Evolutionary conservation across 2,113 vertebrate genomes (phyloP).

Genomic region (Atlantisia rogersi): DNA sequence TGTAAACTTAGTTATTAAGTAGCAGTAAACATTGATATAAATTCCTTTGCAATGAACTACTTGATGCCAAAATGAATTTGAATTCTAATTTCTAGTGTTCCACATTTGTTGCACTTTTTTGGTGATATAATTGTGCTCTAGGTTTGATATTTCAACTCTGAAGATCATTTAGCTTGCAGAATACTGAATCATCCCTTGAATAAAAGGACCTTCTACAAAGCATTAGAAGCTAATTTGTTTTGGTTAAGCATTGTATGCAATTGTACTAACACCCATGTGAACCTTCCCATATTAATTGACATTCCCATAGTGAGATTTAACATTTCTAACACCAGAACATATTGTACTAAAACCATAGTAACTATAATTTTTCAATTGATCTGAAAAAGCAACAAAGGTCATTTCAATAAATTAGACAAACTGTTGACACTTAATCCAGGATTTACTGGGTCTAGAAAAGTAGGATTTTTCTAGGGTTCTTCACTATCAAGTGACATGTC

Average conservation of each 20-base stretch:
- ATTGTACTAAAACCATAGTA: conserved; percentile 67
- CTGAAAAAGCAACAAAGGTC: conserved; percentile 64
- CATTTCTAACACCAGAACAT: conserved; percentile 29
- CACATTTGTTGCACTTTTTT: conserved; percentile 11
- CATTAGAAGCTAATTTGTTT: conserved; percentile 69
- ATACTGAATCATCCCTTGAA: conserved; percentile 32
- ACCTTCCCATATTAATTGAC: conserved; percentile 65
- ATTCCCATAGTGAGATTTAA: conserved; percentile 37
- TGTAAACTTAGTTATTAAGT: not conserved
- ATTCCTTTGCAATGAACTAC: not conserved
- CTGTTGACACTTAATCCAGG: conserved; percentile 18
- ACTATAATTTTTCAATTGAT: conserved; percentile 66
- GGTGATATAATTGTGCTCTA: conserved; percentile 20
- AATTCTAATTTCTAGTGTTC: not conserved
- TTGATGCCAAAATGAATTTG: not conserved
- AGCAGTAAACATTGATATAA: not conserved
- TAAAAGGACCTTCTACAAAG: conserved; percentile 28
- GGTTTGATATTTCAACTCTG: conserved; percentile 38
- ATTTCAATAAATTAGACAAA: conserved; percentile 61
- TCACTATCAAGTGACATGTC: not conserved
- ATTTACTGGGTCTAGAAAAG: not conserved
- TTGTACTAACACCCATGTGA: conserved; percentile 39
- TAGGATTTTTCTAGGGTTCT: not conserved
- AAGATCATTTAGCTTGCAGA: conserved; percentile 17
- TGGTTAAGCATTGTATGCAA: conserved; percentile 69